Conservation (phyloP, 2,888 invertebrate species). For the Cheiracanthium punctorium region DNA sequence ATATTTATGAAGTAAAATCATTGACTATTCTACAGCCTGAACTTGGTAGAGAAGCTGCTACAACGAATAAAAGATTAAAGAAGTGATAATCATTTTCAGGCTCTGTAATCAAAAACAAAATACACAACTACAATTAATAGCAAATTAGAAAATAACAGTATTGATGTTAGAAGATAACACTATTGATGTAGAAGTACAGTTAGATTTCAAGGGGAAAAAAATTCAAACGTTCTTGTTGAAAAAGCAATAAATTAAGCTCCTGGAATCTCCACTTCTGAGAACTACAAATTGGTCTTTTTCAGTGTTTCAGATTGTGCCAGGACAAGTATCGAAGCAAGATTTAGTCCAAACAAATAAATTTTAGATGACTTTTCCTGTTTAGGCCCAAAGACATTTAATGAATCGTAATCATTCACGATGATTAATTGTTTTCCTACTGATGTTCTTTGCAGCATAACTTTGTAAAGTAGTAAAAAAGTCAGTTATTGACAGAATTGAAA, state of each 20-base stretch:
- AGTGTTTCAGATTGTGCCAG: too few species aligned
- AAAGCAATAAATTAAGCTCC: not conserved
- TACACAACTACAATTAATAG: not conserved
- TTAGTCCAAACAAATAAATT: too few species aligned
- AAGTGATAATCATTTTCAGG: conserved; percentile 8
- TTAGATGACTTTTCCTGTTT: too few species aligned
- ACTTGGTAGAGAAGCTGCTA: not conserved
- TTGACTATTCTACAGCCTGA: conserved; percentile 13
- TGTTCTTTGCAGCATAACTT: too few species aligned
- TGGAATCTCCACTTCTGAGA: not conserved
- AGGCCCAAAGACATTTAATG: too few species aligned
- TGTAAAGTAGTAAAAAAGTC: too few species aligned
- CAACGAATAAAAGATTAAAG: not conserved
- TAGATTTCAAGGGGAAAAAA: conserved; percentile 10
- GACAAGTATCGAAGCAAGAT: too few species aligned
- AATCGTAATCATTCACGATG: too few species aligned
- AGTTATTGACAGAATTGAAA: too few species aligned
- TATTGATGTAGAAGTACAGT: conserved; percentile 17
- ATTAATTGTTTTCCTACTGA: too few species aligned
- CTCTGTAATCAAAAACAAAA: conserved; percentile 11
- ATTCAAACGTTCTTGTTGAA: not conserved
- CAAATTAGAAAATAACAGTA: not conserved
- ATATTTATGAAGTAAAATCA: not conserved
- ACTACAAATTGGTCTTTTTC: not conserved
- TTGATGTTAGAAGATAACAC: conserved; percentile 9